Evolutionary conservation across 1,140 invertebrate species (phyloP).

Genomic region (Danaus plexippus): DNA sequence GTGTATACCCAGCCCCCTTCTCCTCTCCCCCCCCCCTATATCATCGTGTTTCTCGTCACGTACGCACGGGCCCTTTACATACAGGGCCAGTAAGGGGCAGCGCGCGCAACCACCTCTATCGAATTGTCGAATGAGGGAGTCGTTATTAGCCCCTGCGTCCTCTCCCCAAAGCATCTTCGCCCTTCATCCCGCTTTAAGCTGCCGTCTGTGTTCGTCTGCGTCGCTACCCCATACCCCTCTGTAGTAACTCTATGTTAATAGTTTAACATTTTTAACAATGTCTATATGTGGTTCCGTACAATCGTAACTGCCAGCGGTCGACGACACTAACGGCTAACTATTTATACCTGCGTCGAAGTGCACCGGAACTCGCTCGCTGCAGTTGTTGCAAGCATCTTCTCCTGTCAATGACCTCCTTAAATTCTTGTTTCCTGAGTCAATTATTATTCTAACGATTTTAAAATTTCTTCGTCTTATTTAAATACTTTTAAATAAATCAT

Average conservation of each 20-base stretch:
- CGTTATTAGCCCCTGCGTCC: conserved; percentile 52
- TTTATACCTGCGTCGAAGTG: conserved; percentile 68
- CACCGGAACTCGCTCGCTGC: conserved; percentile 66
- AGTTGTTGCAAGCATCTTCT: conserved; percentile 63
- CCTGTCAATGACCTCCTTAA: conserved; percentile 64
- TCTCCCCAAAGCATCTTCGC: conserved; percentile 30
- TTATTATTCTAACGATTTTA: conserved; percentile 14
- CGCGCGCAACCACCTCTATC: conserved; percentile 54
- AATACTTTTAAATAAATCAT: not conserved
- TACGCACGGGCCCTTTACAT: conserved; percentile 55
- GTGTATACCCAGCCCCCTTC: too few relatives aligned
- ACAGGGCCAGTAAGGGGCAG: conserved; percentile 39
- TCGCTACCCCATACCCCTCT: conserved; percentile 19
- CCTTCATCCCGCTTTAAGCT: conserved; percentile 34
- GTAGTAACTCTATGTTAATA: conserved; percentile 12
- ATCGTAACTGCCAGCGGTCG: conserved; percentile 53
- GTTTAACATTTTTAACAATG: conserved; percentile 9
- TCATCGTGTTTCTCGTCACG: conserved; percentile 46
- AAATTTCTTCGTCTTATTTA: conserved; percentile 15
- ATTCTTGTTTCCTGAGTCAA: conserved; percentile 36
- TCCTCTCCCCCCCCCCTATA: conserved; percentile 25
- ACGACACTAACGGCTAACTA: conserved; percentile 69
- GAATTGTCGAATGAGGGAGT: conserved; percentile 52
- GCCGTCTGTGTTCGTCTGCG: conserved; percentile 24
- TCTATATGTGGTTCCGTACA: conserved; percentile 11